Conservation (phyloP, 2,888 invertebrate genomes). For the Euplagia quadripunctaria region DNA sequence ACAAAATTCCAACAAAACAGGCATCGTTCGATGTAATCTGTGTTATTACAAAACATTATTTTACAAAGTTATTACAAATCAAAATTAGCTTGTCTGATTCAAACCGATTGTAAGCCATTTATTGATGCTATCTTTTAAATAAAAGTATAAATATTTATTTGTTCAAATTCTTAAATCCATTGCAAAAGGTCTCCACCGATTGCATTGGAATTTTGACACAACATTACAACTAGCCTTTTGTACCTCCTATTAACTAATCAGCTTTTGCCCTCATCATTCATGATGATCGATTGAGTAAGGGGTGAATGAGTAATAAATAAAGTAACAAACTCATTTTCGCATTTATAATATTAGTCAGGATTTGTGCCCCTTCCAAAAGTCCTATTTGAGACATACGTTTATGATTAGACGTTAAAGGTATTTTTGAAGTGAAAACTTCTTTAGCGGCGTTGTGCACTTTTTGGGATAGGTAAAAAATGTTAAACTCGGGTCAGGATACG, state of each 20-base stretch:
- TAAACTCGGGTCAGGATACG: too few relatives aligned
- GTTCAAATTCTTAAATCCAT: background rate
- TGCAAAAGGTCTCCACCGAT: background rate
- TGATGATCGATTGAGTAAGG: background rate
- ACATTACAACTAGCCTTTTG: background rate
- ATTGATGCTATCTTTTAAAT: background rate
- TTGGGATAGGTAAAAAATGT: too few relatives aligned
- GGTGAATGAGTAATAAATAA: background rate
- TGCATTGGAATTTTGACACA: background rate
- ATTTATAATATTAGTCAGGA: background rate
- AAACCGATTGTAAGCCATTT: constrained; percentile 39
- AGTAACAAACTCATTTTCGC: background rate
- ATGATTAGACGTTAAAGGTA: too few relatives aligned
- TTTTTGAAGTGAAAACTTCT: too few relatives aligned
- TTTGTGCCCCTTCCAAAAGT: background rate
- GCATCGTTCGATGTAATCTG: constrained; percentile 44
- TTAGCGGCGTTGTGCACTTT: too few relatives aligned
- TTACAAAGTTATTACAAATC: constrained; percentile 18
- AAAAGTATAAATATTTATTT: background rate
- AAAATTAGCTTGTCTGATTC: constrained; percentile 47
- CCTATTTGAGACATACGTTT: too few relatives aligned
- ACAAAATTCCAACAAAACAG: constrained; percentile 44
- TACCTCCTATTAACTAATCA: background rate
- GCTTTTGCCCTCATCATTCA: background rate
- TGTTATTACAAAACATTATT: constrained; percentile 45